Evolutionary conservation across 2,888 invertebrate species (phyloP).

Genomic region (Cristatella mucedo): DNA sequence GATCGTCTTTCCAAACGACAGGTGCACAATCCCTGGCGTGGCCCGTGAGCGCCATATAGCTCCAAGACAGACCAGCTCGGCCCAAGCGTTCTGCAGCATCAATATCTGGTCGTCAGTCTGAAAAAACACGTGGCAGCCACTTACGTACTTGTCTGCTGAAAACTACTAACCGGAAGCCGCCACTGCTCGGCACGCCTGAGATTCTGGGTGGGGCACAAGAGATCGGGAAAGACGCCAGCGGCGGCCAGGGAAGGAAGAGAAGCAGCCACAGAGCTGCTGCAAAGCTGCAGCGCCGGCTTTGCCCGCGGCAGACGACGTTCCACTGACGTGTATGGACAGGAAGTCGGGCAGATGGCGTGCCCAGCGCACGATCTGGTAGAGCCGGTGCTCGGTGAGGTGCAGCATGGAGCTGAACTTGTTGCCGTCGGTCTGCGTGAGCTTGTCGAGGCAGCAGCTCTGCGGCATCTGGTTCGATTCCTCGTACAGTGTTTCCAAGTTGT

Average conservation of each 20-base stretch:
- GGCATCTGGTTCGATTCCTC: slow-evolving; percentile 17
- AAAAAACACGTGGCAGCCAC: too few species aligned
- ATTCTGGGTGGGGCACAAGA: too few species aligned
- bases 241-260: too few species aligned
- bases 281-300: background rate
- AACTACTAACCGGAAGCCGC: too few species aligned
- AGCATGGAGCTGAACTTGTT: slow-evolving; percentile 23
- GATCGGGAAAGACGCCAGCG: too few species aligned
- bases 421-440: slow-evolving; percentile 16
- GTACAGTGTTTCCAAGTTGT: background rate
- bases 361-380: slow-evolving; percentile 96
- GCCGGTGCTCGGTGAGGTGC: slow-evolving; percentile 63
- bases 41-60: slow-evolving; percentile 54
- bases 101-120: slow-evolving; percentile 96
- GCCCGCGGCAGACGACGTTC: background rate
- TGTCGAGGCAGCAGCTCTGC: slow-evolving; percentile 18
- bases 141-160: too few species aligned
- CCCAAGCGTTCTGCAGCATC: slow-evolving; percentile 91
- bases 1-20: slow-evolving; percentile 3
- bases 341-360: slow-evolving; percentile 90
- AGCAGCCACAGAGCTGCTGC: too few species aligned
- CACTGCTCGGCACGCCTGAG: too few species aligned
- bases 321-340: slow-evolving; percentile 73
- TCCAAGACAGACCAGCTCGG: slow-evolving; percentile 41
- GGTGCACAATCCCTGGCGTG: background rate